A percentile compares a stretch with the other conserved stretches of the same genome.
Conservation (phyloP, 2,888 invertebrate genomes). For the Automeris io region DNA sequence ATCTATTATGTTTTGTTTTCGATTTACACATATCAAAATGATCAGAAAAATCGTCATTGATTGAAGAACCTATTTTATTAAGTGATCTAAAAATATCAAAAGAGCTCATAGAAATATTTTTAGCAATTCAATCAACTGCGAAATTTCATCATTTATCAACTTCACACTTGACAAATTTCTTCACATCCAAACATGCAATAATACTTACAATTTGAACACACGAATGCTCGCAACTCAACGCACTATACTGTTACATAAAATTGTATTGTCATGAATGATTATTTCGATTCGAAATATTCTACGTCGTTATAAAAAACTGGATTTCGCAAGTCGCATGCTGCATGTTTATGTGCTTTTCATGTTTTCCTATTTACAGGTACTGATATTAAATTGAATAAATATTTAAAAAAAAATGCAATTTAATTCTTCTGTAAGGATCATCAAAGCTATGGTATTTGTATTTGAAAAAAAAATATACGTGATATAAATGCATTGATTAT, state of each 20-base stretch:
- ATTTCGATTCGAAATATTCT: constrained; percentile 10
- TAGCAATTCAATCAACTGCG: background rate
- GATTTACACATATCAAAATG: too few relatives aligned
- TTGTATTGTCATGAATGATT: background rate
- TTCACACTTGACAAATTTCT: background rate
- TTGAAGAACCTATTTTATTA: too few relatives aligned
- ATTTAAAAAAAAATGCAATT: too few relatives aligned
- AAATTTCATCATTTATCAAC: background rate
- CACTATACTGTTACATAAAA: background rate
- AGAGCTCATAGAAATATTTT: too few relatives aligned
- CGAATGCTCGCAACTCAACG: background rate
- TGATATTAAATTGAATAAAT: background rate
- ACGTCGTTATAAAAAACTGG: constrained; percentile 27
- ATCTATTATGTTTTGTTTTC: too few relatives aligned
- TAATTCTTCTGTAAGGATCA: too few relatives aligned
- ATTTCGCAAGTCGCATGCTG: constrained; percentile 56
- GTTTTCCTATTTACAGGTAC: constrained; percentile 19
- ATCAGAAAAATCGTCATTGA: too few relatives aligned
- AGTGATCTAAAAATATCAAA: too few relatives aligned
- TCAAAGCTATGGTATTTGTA: background rate
- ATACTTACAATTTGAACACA: constrained; percentile 1
- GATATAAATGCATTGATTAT: constrained; percentile 11
- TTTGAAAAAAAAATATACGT: background rate
- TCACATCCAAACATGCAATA: background rate
- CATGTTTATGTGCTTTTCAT: constrained; percentile 34